A percentile compares a stretch with the other conserved stretches of the same genome.
These are phyloP conservation scores for Hylaea fasciaria DNA, from an alignment of 2,888 invertebrate species.

Conservation along the genomic window DNA sequence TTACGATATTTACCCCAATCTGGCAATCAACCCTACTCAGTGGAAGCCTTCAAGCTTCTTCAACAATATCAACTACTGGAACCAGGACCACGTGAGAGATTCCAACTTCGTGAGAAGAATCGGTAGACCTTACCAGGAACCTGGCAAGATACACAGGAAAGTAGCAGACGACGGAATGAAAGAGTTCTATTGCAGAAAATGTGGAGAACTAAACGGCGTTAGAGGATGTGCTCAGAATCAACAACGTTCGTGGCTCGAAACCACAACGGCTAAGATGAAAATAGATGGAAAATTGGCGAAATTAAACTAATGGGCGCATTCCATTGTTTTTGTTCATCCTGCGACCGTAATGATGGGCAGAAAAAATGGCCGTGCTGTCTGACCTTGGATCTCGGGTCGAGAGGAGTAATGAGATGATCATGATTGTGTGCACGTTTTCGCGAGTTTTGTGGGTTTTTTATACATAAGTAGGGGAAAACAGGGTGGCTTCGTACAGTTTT, in stretches of 20 bases:
- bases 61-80: constrained; percentile 74
- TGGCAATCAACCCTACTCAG: constrained; percentile 60
- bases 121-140: constrained; percentile 54
- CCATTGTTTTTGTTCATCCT: constrained; percentile 70
- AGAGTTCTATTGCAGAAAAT: constrained; percentile 77
- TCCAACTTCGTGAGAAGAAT: constrained; percentile 52
- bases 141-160: constrained; percentile 62
- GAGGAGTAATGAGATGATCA: constrained; percentile 49
- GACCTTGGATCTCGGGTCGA: constrained; percentile 63
- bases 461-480: constrained; percentile 1
- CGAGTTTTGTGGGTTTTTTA: constrained; percentile 31
- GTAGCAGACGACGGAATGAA: constrained; percentile 66
- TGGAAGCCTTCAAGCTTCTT: constrained; percentile 74
- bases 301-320: constrained; percentile 73
- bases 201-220: constrained; percentile 62
- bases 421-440: constrained; percentile 47
- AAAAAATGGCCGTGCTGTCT: constrained; percentile 67
- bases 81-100: constrained; percentile 54
- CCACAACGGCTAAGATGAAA: constrained; percentile 73
- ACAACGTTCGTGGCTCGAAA: constrained; percentile 61
- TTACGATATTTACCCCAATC: constrained; percentile 68
- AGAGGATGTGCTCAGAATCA: constrained; percentile 54
- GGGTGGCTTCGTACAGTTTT: too few relatives aligned
- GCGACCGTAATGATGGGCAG: constrained; percentile 54
- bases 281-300: constrained; percentile 80